These are phyloP conservation scores for Bos taurus DNA, from an alignment of 2,113 vertebrate genomes.

Conservation along the genomic window DNA sequence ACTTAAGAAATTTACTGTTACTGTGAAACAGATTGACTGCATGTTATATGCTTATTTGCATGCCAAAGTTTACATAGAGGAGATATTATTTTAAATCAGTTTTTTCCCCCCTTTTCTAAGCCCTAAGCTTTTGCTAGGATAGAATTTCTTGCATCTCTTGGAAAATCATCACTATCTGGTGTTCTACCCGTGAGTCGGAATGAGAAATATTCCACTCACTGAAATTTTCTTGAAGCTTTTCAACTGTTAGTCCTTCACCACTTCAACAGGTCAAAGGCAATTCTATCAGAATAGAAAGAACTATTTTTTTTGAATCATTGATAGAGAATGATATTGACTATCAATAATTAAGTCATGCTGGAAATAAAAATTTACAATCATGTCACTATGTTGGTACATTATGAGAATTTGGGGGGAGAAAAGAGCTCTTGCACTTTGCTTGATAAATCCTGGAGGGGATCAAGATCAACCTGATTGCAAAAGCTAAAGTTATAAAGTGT, in stretches of 20 bases:
- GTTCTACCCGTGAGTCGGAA: neutral
- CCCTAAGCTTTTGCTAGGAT: neutral
- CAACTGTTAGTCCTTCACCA: neutral
- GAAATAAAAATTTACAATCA: constrained; percentile 14
- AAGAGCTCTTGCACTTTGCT: neutral
- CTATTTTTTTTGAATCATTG: neutral
- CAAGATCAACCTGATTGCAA: neutral
- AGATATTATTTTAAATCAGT: neutral
- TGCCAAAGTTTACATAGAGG: neutral
- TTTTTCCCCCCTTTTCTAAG: neutral
- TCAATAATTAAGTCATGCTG: neutral
- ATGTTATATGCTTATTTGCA: neutral
- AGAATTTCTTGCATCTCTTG: neutral
- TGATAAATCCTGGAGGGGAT: neutral
- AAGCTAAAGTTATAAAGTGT: neutral
- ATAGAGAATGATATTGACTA: neutral
- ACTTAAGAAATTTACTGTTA: constrained; percentile 2
- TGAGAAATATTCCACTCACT: neutral
- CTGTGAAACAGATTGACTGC: neutral
- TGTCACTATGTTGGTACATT: neutral
- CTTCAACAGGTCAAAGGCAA: neutral
- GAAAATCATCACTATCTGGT: neutral
- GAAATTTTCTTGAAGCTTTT: neutral
- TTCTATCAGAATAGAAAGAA: neutral
- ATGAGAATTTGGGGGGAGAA: neutral